Percentiles rank a stretch among this genome's conserved stretches.
Conservation (phyloP, 2,888 invertebrate species). For the Xestia xanthographa region DNA sequence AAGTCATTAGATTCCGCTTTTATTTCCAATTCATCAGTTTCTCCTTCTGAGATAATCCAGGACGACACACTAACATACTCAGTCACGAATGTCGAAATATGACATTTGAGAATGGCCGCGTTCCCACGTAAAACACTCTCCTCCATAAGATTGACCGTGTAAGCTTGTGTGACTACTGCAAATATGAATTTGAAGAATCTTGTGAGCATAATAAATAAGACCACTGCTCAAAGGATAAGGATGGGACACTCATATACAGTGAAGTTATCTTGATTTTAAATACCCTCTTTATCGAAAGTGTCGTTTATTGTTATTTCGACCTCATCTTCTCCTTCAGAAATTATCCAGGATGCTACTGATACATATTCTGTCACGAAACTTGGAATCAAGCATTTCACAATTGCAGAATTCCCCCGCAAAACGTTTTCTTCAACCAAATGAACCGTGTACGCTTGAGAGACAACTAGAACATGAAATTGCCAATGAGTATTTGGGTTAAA, state of each 20-base stretch:
- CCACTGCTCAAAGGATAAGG: constrained; percentile 50
- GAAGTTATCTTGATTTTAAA: constrained; percentile 31
- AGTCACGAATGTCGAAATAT: constrained; percentile 97
- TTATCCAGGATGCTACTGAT: constrained; percentile 94
- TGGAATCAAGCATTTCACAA: constrained; percentile 95
- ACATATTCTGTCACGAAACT: constrained; percentile 97
- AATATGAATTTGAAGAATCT: constrained; percentile 62
- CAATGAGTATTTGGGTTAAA: constrained; percentile 16
- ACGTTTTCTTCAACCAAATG: constrained; percentile 96
- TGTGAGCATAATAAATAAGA: constrained; percentile 23
- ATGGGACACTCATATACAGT: constrained; percentile 52
- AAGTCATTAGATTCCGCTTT: constrained; percentile 83
- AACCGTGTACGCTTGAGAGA: constrained; percentile 93
- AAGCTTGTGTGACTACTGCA: constrained; percentile 97
- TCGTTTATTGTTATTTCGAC: constrained; percentile 82
- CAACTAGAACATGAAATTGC: constrained; percentile 81
- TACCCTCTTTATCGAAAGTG: constrained; percentile 81
- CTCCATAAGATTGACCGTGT: constrained; percentile 97
- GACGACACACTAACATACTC: constrained; percentile 96
- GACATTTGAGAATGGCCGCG: constrained; percentile 97
- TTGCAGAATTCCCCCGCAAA: constrained; percentile 95
- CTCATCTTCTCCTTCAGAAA: constrained; percentile 90
- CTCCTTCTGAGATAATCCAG: constrained; percentile 95
- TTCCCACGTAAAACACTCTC: constrained; percentile 97
- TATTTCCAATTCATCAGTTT: constrained; percentile 86